These are phyloP conservation scores for Lacerta agilis DNA, from an alignment of 2,797 vertebrate genomes.

Conservation along the genomic window DNA sequence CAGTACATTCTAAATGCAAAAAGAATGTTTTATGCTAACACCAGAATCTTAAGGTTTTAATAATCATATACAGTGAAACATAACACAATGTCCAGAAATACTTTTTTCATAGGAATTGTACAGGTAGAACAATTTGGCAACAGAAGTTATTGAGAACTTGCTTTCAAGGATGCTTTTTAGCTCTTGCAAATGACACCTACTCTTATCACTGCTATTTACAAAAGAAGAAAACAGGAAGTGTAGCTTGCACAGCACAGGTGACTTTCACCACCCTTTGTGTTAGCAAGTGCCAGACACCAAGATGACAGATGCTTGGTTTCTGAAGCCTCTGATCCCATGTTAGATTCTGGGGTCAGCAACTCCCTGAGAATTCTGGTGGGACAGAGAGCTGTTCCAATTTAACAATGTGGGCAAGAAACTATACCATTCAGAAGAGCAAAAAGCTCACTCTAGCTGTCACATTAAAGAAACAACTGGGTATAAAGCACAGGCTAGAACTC, in stretches of 20 bases:
- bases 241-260: accelerated
- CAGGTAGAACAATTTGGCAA: background rate
- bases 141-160: background rate
- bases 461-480: background rate
- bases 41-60: background rate
- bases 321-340: background rate
- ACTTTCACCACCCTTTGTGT: background rate
- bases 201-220: background rate
- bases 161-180: background rate
- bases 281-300: background rate
- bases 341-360: background rate
- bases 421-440: background rate
- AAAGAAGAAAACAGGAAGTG: background rate
- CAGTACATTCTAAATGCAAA: slow-evolving; percentile 14
- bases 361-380: slow-evolving; percentile 40
- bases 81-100: background rate
- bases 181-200: background rate
- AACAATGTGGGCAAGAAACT: background rate
- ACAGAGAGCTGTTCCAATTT: background rate
- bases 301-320: background rate
- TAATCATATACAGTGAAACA: background rate
- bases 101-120: background rate
- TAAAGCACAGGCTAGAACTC: background rate
- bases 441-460: accelerated
- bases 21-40: slow-evolving; percentile 22